Base-by-base conservation (phyloP, 2,113 vertebrate genomes). In the Dipodomys ordii region DNA sequence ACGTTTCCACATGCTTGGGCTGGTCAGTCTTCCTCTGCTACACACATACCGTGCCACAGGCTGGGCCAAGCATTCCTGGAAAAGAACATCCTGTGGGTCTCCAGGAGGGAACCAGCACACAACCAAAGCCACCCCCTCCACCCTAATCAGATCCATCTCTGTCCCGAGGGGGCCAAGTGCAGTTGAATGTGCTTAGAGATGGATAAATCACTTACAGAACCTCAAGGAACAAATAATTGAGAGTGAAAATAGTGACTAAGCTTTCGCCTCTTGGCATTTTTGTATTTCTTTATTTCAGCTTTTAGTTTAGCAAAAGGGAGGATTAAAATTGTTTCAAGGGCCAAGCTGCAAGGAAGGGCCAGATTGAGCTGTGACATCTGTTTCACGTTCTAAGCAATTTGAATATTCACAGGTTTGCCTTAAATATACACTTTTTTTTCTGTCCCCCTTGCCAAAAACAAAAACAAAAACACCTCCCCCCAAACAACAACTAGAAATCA, bases 131-230 rank as follows among this genome's bases (percentile, higher is more conserved):
- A 88, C 68, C 23, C 7, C 28, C 25, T 77, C 64, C 19, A 1
- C 68, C 53, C 80, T 73, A 95, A 92, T 74, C 94, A 84, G 89
- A 92, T 89, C 87, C 73, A 71, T 83, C 35, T 60, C 91, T 88
- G 80, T 71, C 57, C 35, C 46, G 65, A 30, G 49, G 77, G 80
- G 82, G 64, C 60, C 65, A 44, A 88, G 83, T 80, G 68, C 86
- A 80, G 69, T 71, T 85, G 80, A 73, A 64, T 5, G 4, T 80
- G 76, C 91, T 90, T 73, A 53, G 91, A 93, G 88, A 87, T 77
- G 79, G 72, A 91, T 80, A 92, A 91, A 84, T 96, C 92, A 91
- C 78, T 91, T 87, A 65, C 86, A 95, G 91, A 94, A 89, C 72
- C 67, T 82, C 60, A 64, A 93, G 83, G 83, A 94, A 89, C 87